Base-by-base conservation (phyloP, 1,140 invertebrate species). In the Tribolium castaneum region DNA sequence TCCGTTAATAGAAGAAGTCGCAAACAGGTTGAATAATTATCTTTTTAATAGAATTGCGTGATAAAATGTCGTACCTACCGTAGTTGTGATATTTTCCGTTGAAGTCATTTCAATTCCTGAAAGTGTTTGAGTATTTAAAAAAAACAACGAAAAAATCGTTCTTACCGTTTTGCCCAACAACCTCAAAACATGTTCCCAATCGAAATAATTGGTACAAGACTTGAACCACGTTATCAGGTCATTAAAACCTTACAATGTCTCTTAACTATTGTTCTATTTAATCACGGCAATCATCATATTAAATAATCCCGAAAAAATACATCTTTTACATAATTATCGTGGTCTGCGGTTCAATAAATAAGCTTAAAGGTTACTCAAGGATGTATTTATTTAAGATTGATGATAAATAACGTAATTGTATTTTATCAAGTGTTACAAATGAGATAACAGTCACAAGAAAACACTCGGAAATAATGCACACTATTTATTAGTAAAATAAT, bases 231-330 rank as follows among this genome's bases (percentile, higher is more conserved):
- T 59, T 59, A 59, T 59, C 54, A 59, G 39, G 39, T 22, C 22
- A 30, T 22, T 22, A 59, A 59, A 25, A 22, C 25, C 16, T 19
- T 19, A 25, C 54, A 59, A 22, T 25, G 16, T 59, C 22, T 56
- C 54, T 59, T 10, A 19, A 59, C 54, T 25, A 59, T 59, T 59
- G 54, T 59, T 59, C 54, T 59, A 6, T n/a, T 59, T 59, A 59
- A 59, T 59, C 54, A 12, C 22, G 9, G 22, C 54, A 59, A 59
- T 59, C 19, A 59, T 5, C 22, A 25, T 4, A 19, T 59, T 25
- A 59, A 6, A n/a, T 59, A 59, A 45, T 45, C 39, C 39, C 9
- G n/a, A 45, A 45, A 45, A 10, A 19, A 19, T 19, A 45, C n/a
- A 10, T 45, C n/a, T 45, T 39, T 45, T 45, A 10, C 39, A 45